Evolutionary conservation across 2,113 vertebrate species (phyloP), one percentile per base, ranked within the genome.

Genomic region (Setophaga kirtlandii): DNA sequence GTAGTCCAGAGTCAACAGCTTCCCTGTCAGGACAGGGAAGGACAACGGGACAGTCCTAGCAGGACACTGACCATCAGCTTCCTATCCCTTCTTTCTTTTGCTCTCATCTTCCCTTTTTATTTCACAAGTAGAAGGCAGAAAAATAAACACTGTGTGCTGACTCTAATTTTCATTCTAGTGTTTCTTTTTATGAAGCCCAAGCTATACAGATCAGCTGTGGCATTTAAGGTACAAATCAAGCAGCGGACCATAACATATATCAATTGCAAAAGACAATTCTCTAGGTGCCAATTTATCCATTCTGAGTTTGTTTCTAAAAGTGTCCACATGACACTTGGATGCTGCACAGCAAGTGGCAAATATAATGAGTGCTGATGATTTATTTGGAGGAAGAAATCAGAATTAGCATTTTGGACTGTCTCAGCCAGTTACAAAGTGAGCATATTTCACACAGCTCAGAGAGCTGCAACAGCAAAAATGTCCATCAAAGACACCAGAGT

Each of bases 341-440:
- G 79, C 79, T 2, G 15, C 75, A 33, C 64, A 81, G 90, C 64
- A 83, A 92, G 85, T 47, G 64, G 92, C 83, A 93, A 65, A 64
- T 64, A 82, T 94, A 90, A 93, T 88, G 88, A 92, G 67, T 44
- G 33, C 64, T 77, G 90, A 83, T 80, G 67, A 94, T 96, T 88
- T 94, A 92, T 91, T 85, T 2, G 21, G 85, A 80, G 71, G 60
- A 88, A 94, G 83, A 95, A 79, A 90, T 74, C 70, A 88, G 85
- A 92, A 93, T 90, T 90, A 93, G 88, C 88, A 92, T 95, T 93
- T 94, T 47, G 83, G 91, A 75, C 83, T 37, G 56, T 52, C 89
- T 60, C 63, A 70, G 20, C 58, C 74, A 58, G 87, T 71, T 94
- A 79, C 1, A 10, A 53, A 91, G 49, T 0, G 1, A 71, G 44